Evolutionary conservation across 1,140 invertebrate species (phyloP).

Genomic region (Papilio machaon): DNA sequence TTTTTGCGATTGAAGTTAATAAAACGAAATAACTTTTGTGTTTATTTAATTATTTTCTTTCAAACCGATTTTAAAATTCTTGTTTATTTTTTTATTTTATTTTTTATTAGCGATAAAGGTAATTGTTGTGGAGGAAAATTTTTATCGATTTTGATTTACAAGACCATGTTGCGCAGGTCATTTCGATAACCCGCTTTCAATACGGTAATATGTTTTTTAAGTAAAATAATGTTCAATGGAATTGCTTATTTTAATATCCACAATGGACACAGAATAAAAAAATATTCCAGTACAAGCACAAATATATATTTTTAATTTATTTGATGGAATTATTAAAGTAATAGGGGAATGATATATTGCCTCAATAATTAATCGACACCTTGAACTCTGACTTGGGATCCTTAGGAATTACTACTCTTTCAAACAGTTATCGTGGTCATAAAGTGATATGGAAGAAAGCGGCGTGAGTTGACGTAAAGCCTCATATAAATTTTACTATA

Average conservation of each 20-base stretch:
- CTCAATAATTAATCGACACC: slow-evolving; percentile 44
- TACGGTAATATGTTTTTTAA: slow-evolving; percentile 24
- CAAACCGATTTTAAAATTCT: not conserved
- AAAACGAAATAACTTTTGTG: too few relatives aligned
- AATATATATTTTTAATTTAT: not conserved
- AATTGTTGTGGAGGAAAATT: not conserved
- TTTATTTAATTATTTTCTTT: too few relatives aligned
- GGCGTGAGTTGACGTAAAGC: slow-evolving; percentile 72
- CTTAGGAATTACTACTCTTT: slow-evolving; percentile 39
- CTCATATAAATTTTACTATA: slow-evolving; percentile 82
- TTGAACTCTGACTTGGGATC: slow-evolving; percentile 50
- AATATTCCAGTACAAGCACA: not conserved
- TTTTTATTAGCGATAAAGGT: slow-evolving; percentile 3
- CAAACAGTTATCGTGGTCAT: slow-evolving; percentile 61
- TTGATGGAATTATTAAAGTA: not conserved
- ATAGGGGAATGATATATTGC: not conserved
- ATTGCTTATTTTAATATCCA: slow-evolving; percentile 23
- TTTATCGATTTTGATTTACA: slow-evolving; percentile 32
- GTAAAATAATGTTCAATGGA: slow-evolving; percentile 16
- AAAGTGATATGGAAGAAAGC: slow-evolving; percentile 71
- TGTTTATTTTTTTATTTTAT: not conserved
- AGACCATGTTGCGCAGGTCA: slow-evolving; percentile 27
- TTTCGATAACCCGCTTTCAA: slow-evolving; percentile 28
- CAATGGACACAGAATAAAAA: not conserved
- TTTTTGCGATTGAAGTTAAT: not conserved